Evolutionary conservation across 2,888 invertebrate genomes (phyloP).

Genomic region (Thalpophila matura): DNA sequence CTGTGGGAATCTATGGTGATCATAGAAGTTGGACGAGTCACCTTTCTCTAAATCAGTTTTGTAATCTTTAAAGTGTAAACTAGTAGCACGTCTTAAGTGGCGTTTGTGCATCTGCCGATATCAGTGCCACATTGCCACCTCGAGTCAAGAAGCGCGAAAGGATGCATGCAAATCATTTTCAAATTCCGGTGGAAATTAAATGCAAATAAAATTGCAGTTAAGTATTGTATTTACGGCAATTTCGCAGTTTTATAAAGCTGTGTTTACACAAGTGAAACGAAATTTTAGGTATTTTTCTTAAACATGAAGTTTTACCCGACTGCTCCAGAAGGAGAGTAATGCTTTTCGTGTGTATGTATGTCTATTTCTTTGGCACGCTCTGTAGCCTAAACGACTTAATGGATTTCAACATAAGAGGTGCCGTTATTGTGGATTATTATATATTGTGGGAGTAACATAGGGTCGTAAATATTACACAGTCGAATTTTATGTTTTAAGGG

Average conservation of each 20-base stretch:
- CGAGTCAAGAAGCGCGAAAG: conserved; percentile 23
- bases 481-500: too few species aligned
- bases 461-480: too few species aligned
- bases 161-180: conserved; percentile 41
- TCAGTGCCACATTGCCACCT: conserved; percentile 15
- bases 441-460: too few species aligned
- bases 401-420: too few species aligned
- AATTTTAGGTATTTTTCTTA: too few species aligned
- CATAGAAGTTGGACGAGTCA: conserved; percentile 36
- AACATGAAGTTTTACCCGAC: too few species aligned
- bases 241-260: conserved; percentile 4
- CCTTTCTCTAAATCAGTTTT: conserved; percentile 59
- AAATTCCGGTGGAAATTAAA: conserved; percentile 41
- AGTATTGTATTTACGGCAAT: conserved; percentile 7
- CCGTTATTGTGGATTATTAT: too few species aligned
- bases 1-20: conserved; percentile 30
- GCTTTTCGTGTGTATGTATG: too few species aligned
- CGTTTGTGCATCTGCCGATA: conserved; percentile 39
- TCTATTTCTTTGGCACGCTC: too few species aligned
- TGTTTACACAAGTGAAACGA: conserved; percentile 13
- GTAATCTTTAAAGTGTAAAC: conserved; percentile 42
- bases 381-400: too few species aligned
- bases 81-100: conserved; percentile 22
- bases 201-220: conserved; percentile 13
- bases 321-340: too few species aligned